Evolutionary conservation across 2,888 invertebrate species (phyloP).

Genomic region (Hydraecia micacea): DNA sequence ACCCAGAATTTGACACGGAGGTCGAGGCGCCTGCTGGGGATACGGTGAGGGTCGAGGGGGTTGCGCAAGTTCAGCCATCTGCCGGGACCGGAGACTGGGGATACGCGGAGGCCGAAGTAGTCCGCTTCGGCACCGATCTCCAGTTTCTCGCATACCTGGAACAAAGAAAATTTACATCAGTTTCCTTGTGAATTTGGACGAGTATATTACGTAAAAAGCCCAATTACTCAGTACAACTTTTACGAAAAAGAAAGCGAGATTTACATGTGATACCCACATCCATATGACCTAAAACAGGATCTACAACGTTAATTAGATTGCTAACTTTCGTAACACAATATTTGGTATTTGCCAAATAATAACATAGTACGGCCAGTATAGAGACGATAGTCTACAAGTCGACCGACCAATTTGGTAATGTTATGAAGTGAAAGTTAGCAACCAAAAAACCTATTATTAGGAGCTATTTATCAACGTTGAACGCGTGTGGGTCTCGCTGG

Average conservation of each 20-base stretch:
- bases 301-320: constrained; percentile 25
- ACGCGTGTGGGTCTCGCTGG: constrained; percentile 30
- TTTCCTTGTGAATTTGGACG: constrained; percentile 1
- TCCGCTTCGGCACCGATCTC: constrained; percentile 96
- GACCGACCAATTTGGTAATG: constrained; percentile 49
- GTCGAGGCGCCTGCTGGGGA: constrained; percentile 92
- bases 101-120: constrained; percentile 95
- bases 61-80: constrained; percentile 97
- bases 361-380: constrained; percentile 31
- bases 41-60: constrained; percentile 93
- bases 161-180: constrained; percentile 67
- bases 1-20: constrained; percentile 97
- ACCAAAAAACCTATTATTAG: constrained; percentile 63
- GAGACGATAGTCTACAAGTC: background rate
- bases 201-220: background rate
- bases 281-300: constrained; percentile 45
- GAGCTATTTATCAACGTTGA: constrained; percentile 60
- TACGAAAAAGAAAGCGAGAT: constrained; percentile 36
- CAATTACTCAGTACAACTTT: constrained; percentile 17
- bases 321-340: constrained; percentile 52
- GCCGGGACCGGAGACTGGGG: constrained; percentile 91
- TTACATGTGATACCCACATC: constrained; percentile 1
- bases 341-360: constrained; percentile 57
- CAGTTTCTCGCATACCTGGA: constrained; percentile 95
- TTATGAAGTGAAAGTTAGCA: constrained; percentile 61